These are phyloP conservation scores for Chionodraco myersi DNA, from an alignment of 2,113 vertebrate genomes.

Conservation along the genomic window DNA sequence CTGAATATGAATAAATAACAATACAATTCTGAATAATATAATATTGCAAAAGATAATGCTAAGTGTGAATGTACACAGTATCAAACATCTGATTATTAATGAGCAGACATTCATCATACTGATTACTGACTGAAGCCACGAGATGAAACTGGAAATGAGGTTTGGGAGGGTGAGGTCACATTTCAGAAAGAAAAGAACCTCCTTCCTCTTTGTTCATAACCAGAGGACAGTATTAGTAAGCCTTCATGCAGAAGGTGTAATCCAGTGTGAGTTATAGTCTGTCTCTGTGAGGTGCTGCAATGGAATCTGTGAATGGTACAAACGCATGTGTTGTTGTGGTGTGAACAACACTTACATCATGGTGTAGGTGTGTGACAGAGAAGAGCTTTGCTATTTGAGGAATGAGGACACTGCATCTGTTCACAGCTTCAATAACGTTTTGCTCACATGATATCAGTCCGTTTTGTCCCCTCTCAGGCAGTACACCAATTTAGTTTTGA, in stretches of 20 bases:
- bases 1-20: background rate
- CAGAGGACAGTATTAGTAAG: conserved; percentile 25
- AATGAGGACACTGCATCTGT: conserved; percentile 63
- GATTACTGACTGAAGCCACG: background rate
- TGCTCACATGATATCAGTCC: conserved; percentile 3
- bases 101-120: background rate
- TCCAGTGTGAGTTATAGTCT: conserved; percentile 53
- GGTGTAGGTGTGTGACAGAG: conserved; percentile 70
- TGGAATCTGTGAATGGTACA: conserved; percentile 68
- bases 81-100: background rate
- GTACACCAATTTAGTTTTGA: conserved; percentile 7
- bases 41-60: background rate
- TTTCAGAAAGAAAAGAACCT: conserved; percentile 25
- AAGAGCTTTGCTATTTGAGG: conserved; percentile 38
- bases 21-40: background rate
- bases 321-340: conserved; percentile 68
- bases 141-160: background rate
- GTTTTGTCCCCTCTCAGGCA: background rate
- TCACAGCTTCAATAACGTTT: conserved; percentile 35
- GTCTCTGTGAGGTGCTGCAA: conserved; percentile 42
- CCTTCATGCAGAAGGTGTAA: conserved; percentile 37
- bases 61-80: background rate
- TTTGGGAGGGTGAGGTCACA: conserved; percentile 12
- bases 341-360: conserved; percentile 78
- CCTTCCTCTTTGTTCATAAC: conserved; percentile 28